These are phyloP conservation scores for Aphidius colemani DNA, from an alignment of 2,888 invertebrate species.

Conservation along the genomic window DNA sequence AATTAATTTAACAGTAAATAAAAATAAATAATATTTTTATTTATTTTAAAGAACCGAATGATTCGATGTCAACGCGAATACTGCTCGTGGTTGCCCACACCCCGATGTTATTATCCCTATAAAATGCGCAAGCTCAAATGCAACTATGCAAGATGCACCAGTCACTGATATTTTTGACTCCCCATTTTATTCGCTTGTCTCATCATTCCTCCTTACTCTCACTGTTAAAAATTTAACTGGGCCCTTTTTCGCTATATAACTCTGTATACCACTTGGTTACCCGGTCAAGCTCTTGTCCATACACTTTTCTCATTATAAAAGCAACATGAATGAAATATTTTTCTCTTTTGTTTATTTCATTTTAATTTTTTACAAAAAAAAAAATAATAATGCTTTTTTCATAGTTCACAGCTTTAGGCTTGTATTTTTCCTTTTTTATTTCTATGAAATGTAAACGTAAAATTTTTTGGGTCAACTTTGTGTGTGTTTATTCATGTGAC, in stretches of 20 bases:
- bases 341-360: not conserved
- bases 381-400: not conserved
- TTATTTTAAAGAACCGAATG: slow-evolving; percentile 29
- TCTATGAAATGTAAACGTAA: not conserved
- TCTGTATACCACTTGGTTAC: not conserved
- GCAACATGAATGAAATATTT: not conserved
- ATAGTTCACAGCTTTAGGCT: not conserved
- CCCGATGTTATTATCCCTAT: slow-evolving; percentile 33
- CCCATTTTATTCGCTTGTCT: slow-evolving; percentile 14
- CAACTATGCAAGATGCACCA: slow-evolving; percentile 29
- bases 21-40: too few species aligned
- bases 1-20: too few species aligned
- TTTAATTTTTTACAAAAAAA: not conserved
- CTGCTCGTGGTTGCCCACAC: slow-evolving; percentile 47
- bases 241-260: too few species aligned
- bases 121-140: slow-evolving; percentile 1
- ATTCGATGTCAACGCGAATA: slow-evolving; percentile 50
- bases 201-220: slow-evolving; percentile 16
- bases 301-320: slow-evolving; percentile 3
- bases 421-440: not conserved
- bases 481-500: too few species aligned
- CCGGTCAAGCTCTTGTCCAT: not conserved
- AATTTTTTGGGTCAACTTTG: too few species aligned
- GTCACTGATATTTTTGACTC: slow-evolving; percentile 18
- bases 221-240: not conserved